phyloP scores from a whole-genome alignment of 2,888 invertebrate species.

The Proisotoma minuta region DNA sequence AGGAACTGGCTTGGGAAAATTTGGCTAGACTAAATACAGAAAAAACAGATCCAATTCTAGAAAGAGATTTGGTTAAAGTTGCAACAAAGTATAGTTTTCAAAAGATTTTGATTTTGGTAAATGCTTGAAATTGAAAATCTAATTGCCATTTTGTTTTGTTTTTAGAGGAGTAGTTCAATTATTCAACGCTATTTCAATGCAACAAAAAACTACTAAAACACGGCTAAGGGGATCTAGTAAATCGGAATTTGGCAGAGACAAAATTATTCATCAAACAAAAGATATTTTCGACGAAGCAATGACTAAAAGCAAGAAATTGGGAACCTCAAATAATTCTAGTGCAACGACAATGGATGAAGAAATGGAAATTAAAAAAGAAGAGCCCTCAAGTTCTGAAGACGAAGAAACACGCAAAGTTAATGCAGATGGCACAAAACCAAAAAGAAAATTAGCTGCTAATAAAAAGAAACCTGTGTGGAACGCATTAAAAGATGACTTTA shows the following conservation, averaged over 20 bases:
- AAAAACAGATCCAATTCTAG: slow-evolving; percentile 66
- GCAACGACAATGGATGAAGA: slow-evolving; percentile 11
- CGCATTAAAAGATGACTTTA: slow-evolving; percentile 53
- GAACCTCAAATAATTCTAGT: background rate
- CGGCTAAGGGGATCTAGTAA: slow-evolving; percentile 50
- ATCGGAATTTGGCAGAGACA: slow-evolving; percentile 51
- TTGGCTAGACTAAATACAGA: slow-evolving; percentile 69
- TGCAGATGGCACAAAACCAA: slow-evolving; percentile 46
- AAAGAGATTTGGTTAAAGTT: slow-evolving; percentile 71
- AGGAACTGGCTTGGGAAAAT: slow-evolving; percentile 62
- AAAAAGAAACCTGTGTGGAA: slow-evolving; percentile 49
- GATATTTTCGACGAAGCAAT: slow-evolving; percentile 48
- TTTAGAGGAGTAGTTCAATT: slow-evolving; percentile 54
- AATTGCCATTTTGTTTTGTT: slow-evolving; percentile 13
- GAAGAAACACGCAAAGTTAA: background rate
- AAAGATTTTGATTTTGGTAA: too few relatives aligned
- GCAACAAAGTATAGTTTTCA: slow-evolving; percentile 73
- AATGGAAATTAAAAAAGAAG: slow-evolving; percentile 28
- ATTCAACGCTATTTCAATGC: slow-evolving; percentile 54
- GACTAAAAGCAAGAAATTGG: slow-evolving; percentile 23
- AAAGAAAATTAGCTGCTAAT: slow-evolving; percentile 6
- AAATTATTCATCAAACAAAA: slow-evolving; percentile 49
- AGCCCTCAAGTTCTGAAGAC: slow-evolving; percentile 20
- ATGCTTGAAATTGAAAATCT: background rate
- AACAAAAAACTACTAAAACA: slow-evolving; percentile 52